Conservation (phyloP, 2,888 invertebrate genomes). For the Tinea semifulvella region DNA sequence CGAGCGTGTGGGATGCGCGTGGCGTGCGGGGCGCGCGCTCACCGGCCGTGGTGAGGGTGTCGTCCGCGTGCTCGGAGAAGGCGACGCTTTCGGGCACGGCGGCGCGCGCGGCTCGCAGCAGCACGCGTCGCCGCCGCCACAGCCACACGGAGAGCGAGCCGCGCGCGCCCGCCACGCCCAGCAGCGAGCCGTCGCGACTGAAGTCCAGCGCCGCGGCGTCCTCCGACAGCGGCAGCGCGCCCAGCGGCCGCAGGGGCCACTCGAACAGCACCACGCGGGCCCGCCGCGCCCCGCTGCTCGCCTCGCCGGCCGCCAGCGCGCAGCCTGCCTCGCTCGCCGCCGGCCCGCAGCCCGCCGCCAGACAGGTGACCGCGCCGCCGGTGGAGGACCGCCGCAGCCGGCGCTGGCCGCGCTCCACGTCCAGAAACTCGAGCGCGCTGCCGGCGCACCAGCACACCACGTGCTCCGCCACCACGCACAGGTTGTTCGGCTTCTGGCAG, state of each 20-base stretch:
- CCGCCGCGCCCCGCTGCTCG: constrained; percentile 48
- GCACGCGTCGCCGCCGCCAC: constrained; percentile 79
- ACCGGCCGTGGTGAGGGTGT: constrained; percentile 83
- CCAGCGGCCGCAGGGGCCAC: constrained; percentile 82
- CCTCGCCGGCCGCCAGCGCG: constrained; percentile 85
- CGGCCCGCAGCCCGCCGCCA: constrained; percentile 61
- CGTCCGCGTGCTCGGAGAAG: constrained; percentile 84
- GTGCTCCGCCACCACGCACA: constrained; percentile 77
- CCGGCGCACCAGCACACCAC: constrained; percentile 84
- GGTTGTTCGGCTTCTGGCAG: constrained; percentile 81
- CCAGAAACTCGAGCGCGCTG: constrained; percentile 80
- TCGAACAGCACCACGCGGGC: constrained; percentile 85
- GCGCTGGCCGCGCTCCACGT: constrained; percentile 70
- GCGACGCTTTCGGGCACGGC: constrained; percentile 83
- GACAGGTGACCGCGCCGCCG: constrained; percentile 83
- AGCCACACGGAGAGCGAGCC: constrained; percentile 92
- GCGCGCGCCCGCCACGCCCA: constrained; percentile 88
- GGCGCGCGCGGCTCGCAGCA: constrained; percentile 83
- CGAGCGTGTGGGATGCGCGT: not conserved
- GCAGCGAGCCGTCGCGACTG: constrained; percentile 80
- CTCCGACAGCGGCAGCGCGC: constrained; percentile 68
- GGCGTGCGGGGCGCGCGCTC: constrained; percentile 17
- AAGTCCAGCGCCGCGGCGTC: constrained; percentile 82
- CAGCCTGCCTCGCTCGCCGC: constrained; percentile 37
- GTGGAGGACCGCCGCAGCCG: constrained; percentile 78